These are phyloP conservation scores for Zaprionus bogoriensis DNA, from an alignment of 2,888 invertebrate genomes.

Conservation along the genomic window DNA sequence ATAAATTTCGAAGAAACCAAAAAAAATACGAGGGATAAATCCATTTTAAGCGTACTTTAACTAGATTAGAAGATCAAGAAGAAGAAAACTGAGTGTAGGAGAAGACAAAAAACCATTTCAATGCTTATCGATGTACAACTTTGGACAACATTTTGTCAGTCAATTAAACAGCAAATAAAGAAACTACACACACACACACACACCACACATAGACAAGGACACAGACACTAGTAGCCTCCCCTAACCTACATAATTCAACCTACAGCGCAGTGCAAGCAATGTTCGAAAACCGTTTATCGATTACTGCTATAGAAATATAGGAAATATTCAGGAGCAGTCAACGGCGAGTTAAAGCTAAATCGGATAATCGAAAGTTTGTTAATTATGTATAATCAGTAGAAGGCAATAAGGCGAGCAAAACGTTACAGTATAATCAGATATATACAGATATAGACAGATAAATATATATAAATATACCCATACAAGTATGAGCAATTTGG, in stretches of 20 bases:
- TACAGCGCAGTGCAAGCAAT: not conserved
- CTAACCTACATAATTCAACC: conserved; percentile 17
- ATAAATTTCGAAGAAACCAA: conserved; percentile 16
- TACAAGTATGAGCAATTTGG: conserved; percentile 58
- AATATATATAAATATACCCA: conserved; percentile 9
- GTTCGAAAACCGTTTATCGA: not conserved
- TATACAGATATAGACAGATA: conserved; percentile 1
- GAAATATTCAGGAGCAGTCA: not conserved
- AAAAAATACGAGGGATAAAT: conserved; percentile 12
- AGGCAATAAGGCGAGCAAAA: conserved; percentile 9
- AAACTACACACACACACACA: conserved; percentile 15
- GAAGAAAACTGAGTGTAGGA: conserved; percentile 10
- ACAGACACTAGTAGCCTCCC: conserved; percentile 27
- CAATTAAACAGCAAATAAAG: conserved; percentile 52
- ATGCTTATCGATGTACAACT: conserved; percentile 56
- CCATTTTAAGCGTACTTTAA: conserved; percentile 58
- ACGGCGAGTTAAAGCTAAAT: not conserved
- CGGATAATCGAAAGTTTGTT: not conserved
- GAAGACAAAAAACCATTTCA: conserved; percentile 9
- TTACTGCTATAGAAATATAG: no score
- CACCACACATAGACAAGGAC: conserved; percentile 1
- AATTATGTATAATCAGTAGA: not conserved
- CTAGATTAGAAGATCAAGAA: conserved; percentile 36
- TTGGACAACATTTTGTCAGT: conserved; percentile 64
- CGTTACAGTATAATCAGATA: not conserved